Evolutionary conservation across 2,797 vertebrate genomes (phyloP).

Genomic region (Danio choprae): DNA sequence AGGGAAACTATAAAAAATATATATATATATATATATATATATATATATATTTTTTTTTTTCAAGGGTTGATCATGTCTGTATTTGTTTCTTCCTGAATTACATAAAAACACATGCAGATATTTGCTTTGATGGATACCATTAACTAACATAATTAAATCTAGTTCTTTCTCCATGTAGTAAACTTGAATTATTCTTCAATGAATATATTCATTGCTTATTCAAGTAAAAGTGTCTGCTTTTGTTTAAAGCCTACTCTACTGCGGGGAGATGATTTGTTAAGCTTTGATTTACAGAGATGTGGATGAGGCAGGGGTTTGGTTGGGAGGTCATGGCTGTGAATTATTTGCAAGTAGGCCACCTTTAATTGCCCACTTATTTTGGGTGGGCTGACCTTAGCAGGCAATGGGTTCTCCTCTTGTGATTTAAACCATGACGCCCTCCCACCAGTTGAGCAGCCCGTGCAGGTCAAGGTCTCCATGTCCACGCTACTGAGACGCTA

Average conservation of each 20-base stretch:
- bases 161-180: not conserved
- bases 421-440: conserved; percentile 55
- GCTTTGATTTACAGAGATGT: conserved; percentile 10
- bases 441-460: conserved; percentile 15
- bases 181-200: not conserved
- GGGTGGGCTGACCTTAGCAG: conserved; percentile 52
- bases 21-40: too few species aligned
- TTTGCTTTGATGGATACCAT: not conserved
- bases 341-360: conserved; percentile 38
- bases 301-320: conserved; percentile 11
- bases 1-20: too few species aligned
- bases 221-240: not conserved
- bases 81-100: not conserved
- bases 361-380: conserved; percentile 55
- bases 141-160: not conserved
- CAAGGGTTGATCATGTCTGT: too few species aligned
- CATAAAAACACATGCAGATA: not conserved
- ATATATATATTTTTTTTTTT: too few species aligned
- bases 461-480: conserved; percentile 39
- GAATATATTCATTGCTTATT: not conserved
- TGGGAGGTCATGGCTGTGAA: conserved; percentile 33
- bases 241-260: conserved; percentile 7
- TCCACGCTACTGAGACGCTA: conserved; percentile 37
- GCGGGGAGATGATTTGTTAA: not conserved
- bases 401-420: conserved; percentile 12